These are phyloP conservation scores for Ostrea denselamellosa DNA, from an alignment of 1,140 invertebrate species.

Conservation along the genomic window DNA sequence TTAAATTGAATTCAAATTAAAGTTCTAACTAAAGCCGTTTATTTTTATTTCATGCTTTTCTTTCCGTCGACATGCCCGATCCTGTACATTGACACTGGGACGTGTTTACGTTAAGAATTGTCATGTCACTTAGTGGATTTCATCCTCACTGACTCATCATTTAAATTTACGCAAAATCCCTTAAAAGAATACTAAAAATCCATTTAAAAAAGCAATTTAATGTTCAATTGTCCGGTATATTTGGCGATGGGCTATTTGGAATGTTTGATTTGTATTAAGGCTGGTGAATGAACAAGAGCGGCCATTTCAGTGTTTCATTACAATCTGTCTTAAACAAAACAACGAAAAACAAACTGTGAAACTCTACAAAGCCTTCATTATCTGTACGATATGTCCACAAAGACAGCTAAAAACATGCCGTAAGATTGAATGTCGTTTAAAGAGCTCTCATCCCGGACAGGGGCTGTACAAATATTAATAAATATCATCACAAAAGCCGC, in stretches of 20 bases:
- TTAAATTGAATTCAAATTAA: neutral
- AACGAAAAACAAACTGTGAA: constrained; percentile 33
- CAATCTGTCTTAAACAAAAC: constrained; percentile 16
- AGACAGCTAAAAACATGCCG: neutral
- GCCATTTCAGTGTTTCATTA: constrained; percentile 2
- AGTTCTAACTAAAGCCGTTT: neutral
- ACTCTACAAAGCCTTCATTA: constrained; percentile 29
- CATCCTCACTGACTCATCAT: constrained; percentile 21
- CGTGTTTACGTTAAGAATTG: constrained; percentile 28
- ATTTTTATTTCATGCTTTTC: neutral
- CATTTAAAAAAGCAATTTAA: constrained; percentile 34
- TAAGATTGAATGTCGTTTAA: constrained; percentile 22
- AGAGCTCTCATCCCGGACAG: constrained; percentile 12
- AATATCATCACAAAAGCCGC: constrained; percentile 23
- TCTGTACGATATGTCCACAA: neutral
- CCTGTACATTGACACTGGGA: neutral
- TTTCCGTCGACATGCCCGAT: neutral
- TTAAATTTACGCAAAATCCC: constrained; percentile 23
- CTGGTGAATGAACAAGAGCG: neutral
- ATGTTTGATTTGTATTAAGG: constrained; percentile 5
- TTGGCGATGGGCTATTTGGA: constrained; percentile 31
- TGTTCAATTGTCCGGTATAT: constrained; percentile 21
- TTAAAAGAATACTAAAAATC: constrained; percentile 29
- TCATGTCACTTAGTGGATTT: neutral
- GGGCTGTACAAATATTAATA: constrained; percentile 38